These are phyloP conservation scores for Aphelinus certus DNA, from an alignment of 1,140 invertebrate species.

Conservation along the genomic window DNA sequence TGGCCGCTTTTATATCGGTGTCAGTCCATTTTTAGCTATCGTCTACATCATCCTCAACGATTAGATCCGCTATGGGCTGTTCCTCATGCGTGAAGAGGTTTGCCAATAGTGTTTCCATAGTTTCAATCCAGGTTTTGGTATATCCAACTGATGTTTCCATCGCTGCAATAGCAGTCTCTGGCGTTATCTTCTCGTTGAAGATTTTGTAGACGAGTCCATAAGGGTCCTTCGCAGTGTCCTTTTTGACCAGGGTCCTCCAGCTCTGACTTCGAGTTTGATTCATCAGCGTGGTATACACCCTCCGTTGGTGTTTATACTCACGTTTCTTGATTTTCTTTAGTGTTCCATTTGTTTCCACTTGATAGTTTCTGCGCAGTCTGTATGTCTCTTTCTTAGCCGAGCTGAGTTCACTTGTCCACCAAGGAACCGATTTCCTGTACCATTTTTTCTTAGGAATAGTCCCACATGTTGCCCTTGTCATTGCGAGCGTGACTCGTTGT, in stretches of 20 bases:
- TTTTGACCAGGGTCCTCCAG: too few relatives aligned
- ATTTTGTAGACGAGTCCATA: constrained; percentile 7
- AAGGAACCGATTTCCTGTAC: not conserved
- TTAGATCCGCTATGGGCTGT: too few relatives aligned
- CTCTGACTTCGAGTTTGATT: not conserved
- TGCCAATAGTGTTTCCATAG: not conserved
- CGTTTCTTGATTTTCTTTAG: too few relatives aligned
- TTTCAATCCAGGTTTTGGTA: not conserved
- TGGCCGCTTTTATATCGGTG: not conserved
- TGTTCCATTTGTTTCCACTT: not conserved
- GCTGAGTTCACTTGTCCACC: constrained; percentile 4
- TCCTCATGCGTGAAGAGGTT: not conserved
- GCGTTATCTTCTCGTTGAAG: not conserved
- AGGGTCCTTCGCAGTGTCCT: not conserved
- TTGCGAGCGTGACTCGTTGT: not conserved
- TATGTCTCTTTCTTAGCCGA: not conserved
- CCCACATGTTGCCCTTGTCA: not conserved
- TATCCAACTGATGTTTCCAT: not conserved
- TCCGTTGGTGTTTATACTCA: too few relatives aligned
- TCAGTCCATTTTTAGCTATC: not conserved
- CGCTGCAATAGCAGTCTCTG: not conserved
- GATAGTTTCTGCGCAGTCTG: not conserved
- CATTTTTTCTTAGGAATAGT: not conserved
- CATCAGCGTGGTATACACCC: too few relatives aligned
- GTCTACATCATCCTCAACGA: not conserved